phyloP scores from a whole-genome alignment of 1,140 invertebrate genomes.

The Trachymyrmex septentrionalis region DNA sequence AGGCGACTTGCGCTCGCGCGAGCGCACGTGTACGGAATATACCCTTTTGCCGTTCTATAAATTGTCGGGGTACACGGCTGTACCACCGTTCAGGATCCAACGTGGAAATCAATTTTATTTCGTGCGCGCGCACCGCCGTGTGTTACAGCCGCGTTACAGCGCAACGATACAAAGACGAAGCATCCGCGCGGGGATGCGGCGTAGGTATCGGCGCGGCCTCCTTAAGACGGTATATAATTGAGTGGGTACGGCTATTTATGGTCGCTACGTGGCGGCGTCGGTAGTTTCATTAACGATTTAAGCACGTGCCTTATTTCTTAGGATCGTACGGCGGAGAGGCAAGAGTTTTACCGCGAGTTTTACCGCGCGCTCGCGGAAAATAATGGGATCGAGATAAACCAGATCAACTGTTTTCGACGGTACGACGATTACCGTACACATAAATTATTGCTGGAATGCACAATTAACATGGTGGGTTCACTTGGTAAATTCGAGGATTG shows the following conservation, averaged over 20 bases:
- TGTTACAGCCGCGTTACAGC: conserved; percentile 44
- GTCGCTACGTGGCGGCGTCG: conserved; percentile 51
- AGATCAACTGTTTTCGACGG: conserved; percentile 26
- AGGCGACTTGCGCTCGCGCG: conserved; percentile 24
- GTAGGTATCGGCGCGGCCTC: conserved; percentile 16
- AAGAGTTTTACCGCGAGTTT: background rate
- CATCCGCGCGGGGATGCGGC: conserved; percentile 1
- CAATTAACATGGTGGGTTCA: conserved; percentile 1
- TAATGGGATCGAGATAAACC: conserved; percentile 45
- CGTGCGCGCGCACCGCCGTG: conserved; percentile 16
- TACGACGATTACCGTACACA: background rate
- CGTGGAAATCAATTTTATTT: conserved; percentile 58
- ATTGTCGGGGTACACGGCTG: conserved; percentile 36
- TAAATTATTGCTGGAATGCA: background rate
- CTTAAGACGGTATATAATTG: conserved; percentile 56
- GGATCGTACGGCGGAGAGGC: background rate
- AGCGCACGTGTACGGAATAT: background rate
- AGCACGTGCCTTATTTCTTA: conserved; percentile 47
- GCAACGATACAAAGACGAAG: conserved; percentile 49
- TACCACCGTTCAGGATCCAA: conserved; percentile 12
- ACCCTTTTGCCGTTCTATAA: conserved; percentile 30
- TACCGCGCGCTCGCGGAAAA: conserved; percentile 18
- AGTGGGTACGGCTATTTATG: conserved; percentile 55
- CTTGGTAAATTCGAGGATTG: background rate
- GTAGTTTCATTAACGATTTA: conserved; percentile 63